phyloP scores from a whole-genome alignment of 2,888 invertebrate species.

The Calameuta filiformis region DNA sequence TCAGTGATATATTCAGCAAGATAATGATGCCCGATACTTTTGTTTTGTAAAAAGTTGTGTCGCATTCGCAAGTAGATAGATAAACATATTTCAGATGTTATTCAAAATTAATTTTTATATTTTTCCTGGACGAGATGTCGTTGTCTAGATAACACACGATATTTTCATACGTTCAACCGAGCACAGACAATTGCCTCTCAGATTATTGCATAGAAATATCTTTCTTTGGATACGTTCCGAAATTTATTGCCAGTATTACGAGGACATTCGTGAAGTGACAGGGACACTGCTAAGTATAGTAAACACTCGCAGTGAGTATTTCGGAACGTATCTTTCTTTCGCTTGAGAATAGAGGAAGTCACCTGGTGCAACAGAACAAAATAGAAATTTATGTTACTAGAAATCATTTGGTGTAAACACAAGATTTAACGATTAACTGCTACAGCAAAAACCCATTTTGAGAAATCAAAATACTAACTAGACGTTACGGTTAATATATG shows the following conservation, averaged over 20 bases:
- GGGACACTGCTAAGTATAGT: too few species aligned
- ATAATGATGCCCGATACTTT: neutral
- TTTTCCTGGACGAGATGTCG: neutral
- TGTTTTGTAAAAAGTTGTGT: neutral
- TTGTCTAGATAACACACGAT: neutral
- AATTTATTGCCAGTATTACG: too few species aligned
- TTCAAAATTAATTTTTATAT: neutral
- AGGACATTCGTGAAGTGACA: too few species aligned
- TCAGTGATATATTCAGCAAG: neutral
- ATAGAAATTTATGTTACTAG: neutral
- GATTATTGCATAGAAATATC: neutral
- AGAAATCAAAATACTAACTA: neutral
- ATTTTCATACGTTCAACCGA: neutral
- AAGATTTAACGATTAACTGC: neutral
- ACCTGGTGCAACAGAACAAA: neutral
- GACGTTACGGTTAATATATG: neutral
- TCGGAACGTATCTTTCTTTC: too few species aligned
- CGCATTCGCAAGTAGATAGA: neutral
- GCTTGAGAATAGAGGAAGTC: neutral
- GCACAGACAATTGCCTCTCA: neutral
- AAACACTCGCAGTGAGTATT: too few species aligned
- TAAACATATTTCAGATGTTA: neutral
- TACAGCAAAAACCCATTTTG: neutral
- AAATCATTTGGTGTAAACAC: neutral
- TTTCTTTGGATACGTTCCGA: neutral